Conservation (phyloP, 2,113 vertebrate species). For the Microtus ochrogaster region DNA sequence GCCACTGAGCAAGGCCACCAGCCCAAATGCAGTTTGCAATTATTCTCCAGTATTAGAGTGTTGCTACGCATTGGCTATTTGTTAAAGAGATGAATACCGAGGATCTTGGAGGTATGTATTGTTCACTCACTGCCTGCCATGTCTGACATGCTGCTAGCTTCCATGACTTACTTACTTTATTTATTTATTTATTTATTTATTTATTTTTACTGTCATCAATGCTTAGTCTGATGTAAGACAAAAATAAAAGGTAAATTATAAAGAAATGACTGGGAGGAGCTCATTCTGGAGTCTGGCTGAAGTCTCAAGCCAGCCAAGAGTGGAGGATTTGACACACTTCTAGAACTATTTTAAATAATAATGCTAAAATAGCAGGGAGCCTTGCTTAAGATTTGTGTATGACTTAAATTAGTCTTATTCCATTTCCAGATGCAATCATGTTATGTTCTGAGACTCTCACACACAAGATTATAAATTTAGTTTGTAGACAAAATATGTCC, state of each 20-base stretch:
- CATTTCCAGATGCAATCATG: neutral
- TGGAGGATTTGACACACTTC: neutral
- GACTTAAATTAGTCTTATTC: neutral
- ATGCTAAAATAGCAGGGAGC: neutral
- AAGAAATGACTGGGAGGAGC: neutral
- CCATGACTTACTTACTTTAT: neutral
- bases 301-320: neutral
- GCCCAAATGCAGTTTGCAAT: neutral
- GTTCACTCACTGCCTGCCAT: neutral
- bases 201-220: neutral
- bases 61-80: neutral
- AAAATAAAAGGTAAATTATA: neutral
- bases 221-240: neutral
- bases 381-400: neutral
- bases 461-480: neutral
- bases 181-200: too few species aligned
- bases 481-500: neutral
- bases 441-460: neutral
- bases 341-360: neutral
- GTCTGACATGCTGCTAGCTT: neutral
- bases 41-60: neutral
- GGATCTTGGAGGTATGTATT: neutral
- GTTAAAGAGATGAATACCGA: conserved; percentile 11
- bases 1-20: neutral
- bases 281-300: neutral